phyloP scores from a whole-genome alignment of 37 sponge, comb jelly and placozoan species.

The Spongilla lacustris region DNA sequence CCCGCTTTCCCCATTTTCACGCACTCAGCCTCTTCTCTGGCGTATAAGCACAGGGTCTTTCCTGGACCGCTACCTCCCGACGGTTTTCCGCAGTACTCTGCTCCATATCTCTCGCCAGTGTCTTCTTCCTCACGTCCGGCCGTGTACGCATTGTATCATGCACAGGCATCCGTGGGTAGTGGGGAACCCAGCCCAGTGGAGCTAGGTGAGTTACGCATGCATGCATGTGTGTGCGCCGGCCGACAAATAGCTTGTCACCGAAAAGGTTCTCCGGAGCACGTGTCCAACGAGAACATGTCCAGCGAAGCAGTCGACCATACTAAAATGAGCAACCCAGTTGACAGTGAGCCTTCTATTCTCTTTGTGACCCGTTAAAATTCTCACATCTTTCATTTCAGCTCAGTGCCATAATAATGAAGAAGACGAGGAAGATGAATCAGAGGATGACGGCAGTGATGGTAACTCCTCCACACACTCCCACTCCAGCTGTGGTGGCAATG shows the following conservation, averaged over 20 bases:
- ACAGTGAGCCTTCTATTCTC: background rate
- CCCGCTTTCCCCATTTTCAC: too few relatives aligned
- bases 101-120: background rate
- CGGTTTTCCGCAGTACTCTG: background rate
- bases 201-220: background rate
- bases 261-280: background rate
- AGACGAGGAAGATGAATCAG: constrained; percentile 1
- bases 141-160: background rate
- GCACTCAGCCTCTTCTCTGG: background rate
- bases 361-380: background rate
- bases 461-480: constrained; percentile 15
- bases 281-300: background rate
- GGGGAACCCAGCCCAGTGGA: background rate
- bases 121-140: background rate
- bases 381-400: background rate
- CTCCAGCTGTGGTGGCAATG: constrained; percentile 32
- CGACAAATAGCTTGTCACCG: background rate
- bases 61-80: background rate
- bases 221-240: too few relatives aligned
- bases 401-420: background rate
- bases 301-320: background rate
- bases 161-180: background rate
- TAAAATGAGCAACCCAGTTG: background rate
- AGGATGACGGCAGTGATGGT: constrained; percentile 37
- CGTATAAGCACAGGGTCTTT: background rate